Conservation (phyloP, 1,140 invertebrate species). For the Caenorhabditis briggsae region DNA sequence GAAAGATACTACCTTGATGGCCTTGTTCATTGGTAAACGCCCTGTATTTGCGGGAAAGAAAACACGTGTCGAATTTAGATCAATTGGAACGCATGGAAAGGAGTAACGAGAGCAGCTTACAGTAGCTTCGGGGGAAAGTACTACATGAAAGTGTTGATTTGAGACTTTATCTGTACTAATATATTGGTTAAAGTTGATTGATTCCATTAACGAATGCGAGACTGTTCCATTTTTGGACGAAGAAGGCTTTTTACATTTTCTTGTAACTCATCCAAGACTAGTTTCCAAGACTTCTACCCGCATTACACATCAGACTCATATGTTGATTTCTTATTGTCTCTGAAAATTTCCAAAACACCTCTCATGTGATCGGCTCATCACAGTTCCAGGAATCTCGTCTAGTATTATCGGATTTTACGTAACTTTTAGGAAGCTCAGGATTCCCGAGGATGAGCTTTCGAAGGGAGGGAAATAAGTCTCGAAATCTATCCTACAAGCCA, state of each 20-base stretch:
- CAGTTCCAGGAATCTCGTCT: neutral
- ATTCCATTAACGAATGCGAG: no score
- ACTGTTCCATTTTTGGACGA: no score
- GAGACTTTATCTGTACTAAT: no score
- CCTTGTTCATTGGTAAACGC: neutral
- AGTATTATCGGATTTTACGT: constrained; percentile 2
- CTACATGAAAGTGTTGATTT: no score
- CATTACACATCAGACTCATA: neutral
- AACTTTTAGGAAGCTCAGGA: constrained; percentile 18
- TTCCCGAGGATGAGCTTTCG: neutral
- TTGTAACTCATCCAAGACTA: no score
- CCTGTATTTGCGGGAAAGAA: neutral
- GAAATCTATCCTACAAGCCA: neutral
- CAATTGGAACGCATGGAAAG: no score
- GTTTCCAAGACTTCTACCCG: neutral
- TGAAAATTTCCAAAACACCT: neutral
- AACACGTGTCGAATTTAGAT: neutral
- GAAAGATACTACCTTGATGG: neutral
- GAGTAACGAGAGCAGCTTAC: no score
- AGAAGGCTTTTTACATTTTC: no score
- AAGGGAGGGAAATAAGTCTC: neutral
- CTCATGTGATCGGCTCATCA: neutral
- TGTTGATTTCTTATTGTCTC: neutral
- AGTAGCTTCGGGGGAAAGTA: no score
- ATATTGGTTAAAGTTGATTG: no score